phyloP scores from a whole-genome alignment of 2,797 vertebrate genomes.

The Megaceryle alcyon region DNA sequence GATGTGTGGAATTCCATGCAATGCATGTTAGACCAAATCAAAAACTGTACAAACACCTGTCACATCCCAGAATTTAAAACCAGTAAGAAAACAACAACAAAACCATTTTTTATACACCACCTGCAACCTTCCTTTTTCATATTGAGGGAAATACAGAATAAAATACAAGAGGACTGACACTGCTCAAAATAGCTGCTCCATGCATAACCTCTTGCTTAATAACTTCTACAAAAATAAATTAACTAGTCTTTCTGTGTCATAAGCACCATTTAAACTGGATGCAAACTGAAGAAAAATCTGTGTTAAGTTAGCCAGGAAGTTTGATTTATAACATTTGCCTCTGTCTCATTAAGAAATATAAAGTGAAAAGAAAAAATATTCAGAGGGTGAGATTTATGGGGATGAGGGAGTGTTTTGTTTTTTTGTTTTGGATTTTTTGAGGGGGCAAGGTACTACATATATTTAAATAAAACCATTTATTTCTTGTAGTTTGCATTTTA shows the following conservation, averaged over 20 bases:
- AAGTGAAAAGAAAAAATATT: background rate
- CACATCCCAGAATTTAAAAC: background rate
- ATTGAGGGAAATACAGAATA: background rate
- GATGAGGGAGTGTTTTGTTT: fast-evolving
- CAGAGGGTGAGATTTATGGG: fast-evolving
- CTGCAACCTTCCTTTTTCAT: background rate
- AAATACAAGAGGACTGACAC: background rate
- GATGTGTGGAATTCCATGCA: background rate
- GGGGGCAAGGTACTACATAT: fast-evolving
- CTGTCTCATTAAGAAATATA: background rate
- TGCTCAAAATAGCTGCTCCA: background rate
- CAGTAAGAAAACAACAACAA: background rate
- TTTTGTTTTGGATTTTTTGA: background rate
- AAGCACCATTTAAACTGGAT: background rate
- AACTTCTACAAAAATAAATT: background rate
- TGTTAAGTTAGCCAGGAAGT: background rate
- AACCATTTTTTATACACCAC: fast-evolving
- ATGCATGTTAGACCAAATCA: background rate
- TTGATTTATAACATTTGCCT: background rate
- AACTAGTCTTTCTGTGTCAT: background rate
- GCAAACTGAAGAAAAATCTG: background rate
- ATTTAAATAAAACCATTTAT: background rate
- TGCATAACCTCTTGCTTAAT: background rate
- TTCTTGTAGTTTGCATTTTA: background rate
- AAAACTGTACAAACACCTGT: background rate